Evolutionary conservation across 1,140 invertebrate genomes (phyloP), one percentile per base, ranked within the genome.

Genomic region (Neuroterus valhalla): DNA sequence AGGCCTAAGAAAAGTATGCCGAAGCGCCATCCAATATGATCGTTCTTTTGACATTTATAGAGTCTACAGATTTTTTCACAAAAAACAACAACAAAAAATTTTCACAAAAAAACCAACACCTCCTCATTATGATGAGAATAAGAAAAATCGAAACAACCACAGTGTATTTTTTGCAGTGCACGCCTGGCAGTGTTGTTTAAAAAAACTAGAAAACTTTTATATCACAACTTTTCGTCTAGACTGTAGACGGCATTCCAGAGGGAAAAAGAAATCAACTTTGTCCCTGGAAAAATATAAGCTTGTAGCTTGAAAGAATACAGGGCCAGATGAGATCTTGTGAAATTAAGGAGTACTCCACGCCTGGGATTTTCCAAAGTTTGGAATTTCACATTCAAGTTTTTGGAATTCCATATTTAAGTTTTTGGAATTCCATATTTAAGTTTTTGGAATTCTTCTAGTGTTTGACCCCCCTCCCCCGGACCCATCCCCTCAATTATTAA

Each of bases 231-330:
- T 48, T 48, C 46, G 46, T 55, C 50, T n/a, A n/a, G n/a, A n/a
- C n/a, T n/a, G n/a, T 55, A 55, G 50, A 55, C 50, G 50, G 50
- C 50, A 55, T 55, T 55, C 50, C 50, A 23, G 50, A 21, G 23
- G 50, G 50, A 21, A 55, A 55, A 55, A 55, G 50, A 55, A 55
- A 55, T 55, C 50, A 23, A 19, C 50, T 21, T 55, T 21, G 3
- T 55, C 23, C 50, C 50, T 23, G 50, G 15, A 23, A 23, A 55
- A 23, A 23, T 55, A 21, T 55, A 55, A 21, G 48, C 23, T n/a
- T n/a, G n/a, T 23, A 23, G 48, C 48, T 52, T 12, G 19, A 55
- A 55, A 55, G 23, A 52, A 52, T 21, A 45, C n/a, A n/a, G n/a
- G n/a, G n/a, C n/a, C n/a, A 45, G 2, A 52, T 8, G 14, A 26